Evolutionary conservation across 1,140 invertebrate genomes (phyloP), one percentile per base, ranked within the genome.

Genomic region (Pollicipes pollicipes): DNA sequence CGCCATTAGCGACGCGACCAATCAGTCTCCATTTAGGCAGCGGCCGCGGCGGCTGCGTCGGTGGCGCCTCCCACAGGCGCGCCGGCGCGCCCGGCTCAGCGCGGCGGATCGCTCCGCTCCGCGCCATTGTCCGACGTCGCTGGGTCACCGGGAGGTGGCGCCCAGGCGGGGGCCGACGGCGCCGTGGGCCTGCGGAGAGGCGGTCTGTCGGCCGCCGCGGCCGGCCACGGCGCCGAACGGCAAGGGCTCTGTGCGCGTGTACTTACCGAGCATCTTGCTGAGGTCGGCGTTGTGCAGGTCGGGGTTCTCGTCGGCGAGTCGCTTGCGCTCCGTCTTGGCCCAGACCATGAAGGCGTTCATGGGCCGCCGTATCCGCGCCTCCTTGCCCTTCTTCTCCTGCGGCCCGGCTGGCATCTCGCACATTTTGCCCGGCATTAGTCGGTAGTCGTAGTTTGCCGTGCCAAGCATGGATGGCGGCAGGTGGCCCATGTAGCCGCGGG

Each of bases 311-410:
- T 95, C 91, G 68, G 92, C 92, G 78, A 95, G 81, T 77, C 93
- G 91, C 81, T 94, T 94, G 71, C 92, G 83, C 80, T 95, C 91
- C 73, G 93, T 90, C 83, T 95, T 95, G 70, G 92, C 91, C 93
- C 93, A 95, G 68, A 95, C 92, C 91, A 93, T 93, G 80, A 95
- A 95, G 0, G 91, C 93, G 78, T 95, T 95, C 92, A 95, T 95
- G 1, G 92, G 92, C 73, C 92, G 84, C 74, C 91, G 84, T 77
- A 95, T 95, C 77, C 91, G 85, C 74, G 90, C 89, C 79, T 94
- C 90, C 80, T 66, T 66, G 8, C 27, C 64, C n/a, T 66, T 66
- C 28, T 66, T 66, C 3, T 66, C 64, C 8, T 1, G 2, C 3
- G 27, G 27, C 3, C 27, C 64, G 64, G 24, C n/a, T 3, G 28